These are phyloP conservation scores for Novumbra hubbsi DNA, from an alignment of 2,797 vertebrate species.

Conservation along the genomic window DNA sequence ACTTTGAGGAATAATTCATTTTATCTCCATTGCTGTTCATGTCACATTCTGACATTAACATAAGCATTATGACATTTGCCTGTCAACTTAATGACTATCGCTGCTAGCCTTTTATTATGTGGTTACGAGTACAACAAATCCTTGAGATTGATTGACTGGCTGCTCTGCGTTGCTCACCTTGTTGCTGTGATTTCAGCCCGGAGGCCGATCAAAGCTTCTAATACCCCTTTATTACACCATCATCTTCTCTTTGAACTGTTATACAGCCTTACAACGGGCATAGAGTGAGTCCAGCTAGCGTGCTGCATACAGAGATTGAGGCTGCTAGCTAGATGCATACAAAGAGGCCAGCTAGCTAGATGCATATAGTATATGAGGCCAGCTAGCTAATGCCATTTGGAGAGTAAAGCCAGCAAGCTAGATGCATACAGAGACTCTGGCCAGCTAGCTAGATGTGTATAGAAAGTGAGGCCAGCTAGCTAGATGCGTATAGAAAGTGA, in stretches of 20 bases:
- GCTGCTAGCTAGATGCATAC: too few species aligned
- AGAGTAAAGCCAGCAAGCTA: background rate
- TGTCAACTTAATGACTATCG: background rate
- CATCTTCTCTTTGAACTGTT: too few species aligned
- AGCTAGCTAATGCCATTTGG: too few species aligned
- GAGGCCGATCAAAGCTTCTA: background rate
- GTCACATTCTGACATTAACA: background rate
- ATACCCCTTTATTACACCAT: too few species aligned
- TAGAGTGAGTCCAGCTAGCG: background rate
- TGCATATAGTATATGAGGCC: too few species aligned
- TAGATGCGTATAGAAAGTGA: background rate
- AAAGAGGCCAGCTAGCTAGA: too few species aligned
- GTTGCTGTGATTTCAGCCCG: background rate
- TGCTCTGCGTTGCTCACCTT: background rate
- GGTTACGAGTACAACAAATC: background rate
- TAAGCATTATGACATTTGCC: background rate
- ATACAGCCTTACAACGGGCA: background rate
- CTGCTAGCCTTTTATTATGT: background rate
- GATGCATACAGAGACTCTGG: background rate
- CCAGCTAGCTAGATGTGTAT: too few species aligned
- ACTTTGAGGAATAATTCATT: background rate
- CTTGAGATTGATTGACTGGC: background rate
- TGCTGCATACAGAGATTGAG: background rate
- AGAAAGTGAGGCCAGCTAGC: too few species aligned
- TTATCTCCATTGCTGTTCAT: background rate